Base-by-base conservation (phyloP, 2,888 invertebrate genomes). In the Ophion slaviceki region DNA sequence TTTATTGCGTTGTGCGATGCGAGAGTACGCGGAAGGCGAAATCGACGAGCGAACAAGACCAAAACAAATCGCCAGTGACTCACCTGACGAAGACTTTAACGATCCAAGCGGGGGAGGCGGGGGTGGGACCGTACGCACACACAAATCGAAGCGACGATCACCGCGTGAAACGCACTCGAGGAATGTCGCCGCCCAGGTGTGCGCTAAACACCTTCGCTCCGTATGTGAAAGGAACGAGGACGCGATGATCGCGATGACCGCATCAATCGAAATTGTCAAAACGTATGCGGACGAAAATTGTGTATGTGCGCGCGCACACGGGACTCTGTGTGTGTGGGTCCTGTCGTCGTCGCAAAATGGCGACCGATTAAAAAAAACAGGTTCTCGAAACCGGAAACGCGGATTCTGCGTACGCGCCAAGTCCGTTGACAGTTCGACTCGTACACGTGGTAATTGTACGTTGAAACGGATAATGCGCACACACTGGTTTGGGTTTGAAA, bases 201-300 rank as follows among this genome's bases (percentile, higher is more conserved):
- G 20, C 11, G 14, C 28, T 20, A 20, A 67, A 77, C 11, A 36
- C 53, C 62, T 77, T 77, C 17, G 17, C 62, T 17, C 20, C 78
- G 57, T 77, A 64, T 11, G 32, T 20, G 57, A 40, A 80, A 66
- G 10, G 32, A 66, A 71, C 28, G 70, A 71, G 74, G 11, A 68
- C 24, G 53, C 62, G 24, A 32, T 70, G 66, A 66, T 62, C 57
- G 68, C 77, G 72, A 32, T 75, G 62, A 74, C 68, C 82, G 47
- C 74, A 79, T 82, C 85, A 70, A 70, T 80, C 62, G 78, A 75
- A 72, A 81, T 82, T 78, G 81, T 85, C 85, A 82, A 84, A 85
- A 82, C 79, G 83, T 84, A 84, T 79, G 83, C 61, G 53, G 32
- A 53, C 14, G 45, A 62, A 70, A 67, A 53, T 53, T 53, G 53